Evolutionary conservation across 2,888 invertebrate genomes (phyloP), one percentile per base, ranked within the genome.

Genomic region (Philaethria dido): DNA sequence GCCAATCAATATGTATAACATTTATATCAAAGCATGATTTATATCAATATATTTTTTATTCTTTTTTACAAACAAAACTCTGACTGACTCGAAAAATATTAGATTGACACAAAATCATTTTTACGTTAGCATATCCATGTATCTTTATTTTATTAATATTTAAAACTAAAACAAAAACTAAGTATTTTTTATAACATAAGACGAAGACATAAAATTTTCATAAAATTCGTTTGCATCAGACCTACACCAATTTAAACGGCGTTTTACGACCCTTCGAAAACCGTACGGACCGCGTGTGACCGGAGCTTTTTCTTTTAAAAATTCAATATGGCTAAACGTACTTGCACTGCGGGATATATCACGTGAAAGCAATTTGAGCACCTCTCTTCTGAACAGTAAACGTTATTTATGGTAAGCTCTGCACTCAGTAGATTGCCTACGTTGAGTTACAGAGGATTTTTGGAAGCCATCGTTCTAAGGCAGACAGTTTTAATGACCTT

Each of bases 341-440:
- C 84, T 83, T 82, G 83, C 80, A 77, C 83, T 81, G 81, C 73
- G 76, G 84, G 84, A 88, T 89, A 88, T 89, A 89, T 90, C 88
- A 88, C 88, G 86, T 83, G 86, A 82, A 89, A 89, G 90, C 89
- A 89, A 90, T 89, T 90, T 88, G 87, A 88, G 84, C 90, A 89
- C 90, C 89, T 89, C 86, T 86, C 84, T 77, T 80, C 80, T 77
- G 80, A 80, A 86, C 85, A 89, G 84, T 91, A 90, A 90, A 89
- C 83, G 87, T 89, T 91, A 91, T 91, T 91, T 90, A 91, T 89
- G 87, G 86, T 88, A 86, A 90, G 88, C 89, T 77, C 79, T 78
- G 83, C 85, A 87, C 88, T 89, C 87, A 83, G 82, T 86, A 84
- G 85, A 89, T 88, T 85, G 86, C 80, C 82, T 83, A 84, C 84